Evolutionary conservation across 2,113 vertebrate genomes (phyloP).

Genomic region (Egretta garzetta): DNA sequence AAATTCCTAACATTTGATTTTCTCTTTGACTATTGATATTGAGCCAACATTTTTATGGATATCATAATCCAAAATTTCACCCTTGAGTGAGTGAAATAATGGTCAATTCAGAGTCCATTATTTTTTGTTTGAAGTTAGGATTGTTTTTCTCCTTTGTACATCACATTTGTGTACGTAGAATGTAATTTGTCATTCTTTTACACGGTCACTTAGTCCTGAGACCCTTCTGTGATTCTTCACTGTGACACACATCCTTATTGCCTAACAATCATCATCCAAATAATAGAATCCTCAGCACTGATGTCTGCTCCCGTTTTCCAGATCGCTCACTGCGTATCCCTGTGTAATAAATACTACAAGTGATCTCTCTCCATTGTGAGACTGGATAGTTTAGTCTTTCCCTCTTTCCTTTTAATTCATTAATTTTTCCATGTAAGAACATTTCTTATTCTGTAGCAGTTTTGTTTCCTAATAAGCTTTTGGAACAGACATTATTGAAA

Average conservation of each 20-base stretch:
- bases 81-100: background rate
- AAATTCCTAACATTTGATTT: background rate
- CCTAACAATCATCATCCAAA: background rate
- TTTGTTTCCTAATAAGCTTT: background rate
- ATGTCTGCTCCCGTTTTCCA: background rate
- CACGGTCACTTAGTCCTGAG: background rate
- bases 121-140: background rate
- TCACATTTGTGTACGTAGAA: background rate
- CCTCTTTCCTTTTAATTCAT: background rate
- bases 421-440: background rate
- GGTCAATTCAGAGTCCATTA: background rate
- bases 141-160: background rate
- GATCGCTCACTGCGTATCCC: background rate
- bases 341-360: background rate
- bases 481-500: background rate
- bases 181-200: background rate
- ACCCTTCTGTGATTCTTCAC: background rate
- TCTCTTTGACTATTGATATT: background rate
- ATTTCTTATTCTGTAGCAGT: background rate
- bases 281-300: background rate
- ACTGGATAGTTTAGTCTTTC: background rate
- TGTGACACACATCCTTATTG: background rate
- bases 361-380: background rate
- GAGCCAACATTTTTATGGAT: background rate
- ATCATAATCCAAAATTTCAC: background rate